These are phyloP conservation scores for Rhagophthalmus giganteus DNA, from an alignment of 2,888 invertebrate genomes.

Conservation along the genomic window DNA sequence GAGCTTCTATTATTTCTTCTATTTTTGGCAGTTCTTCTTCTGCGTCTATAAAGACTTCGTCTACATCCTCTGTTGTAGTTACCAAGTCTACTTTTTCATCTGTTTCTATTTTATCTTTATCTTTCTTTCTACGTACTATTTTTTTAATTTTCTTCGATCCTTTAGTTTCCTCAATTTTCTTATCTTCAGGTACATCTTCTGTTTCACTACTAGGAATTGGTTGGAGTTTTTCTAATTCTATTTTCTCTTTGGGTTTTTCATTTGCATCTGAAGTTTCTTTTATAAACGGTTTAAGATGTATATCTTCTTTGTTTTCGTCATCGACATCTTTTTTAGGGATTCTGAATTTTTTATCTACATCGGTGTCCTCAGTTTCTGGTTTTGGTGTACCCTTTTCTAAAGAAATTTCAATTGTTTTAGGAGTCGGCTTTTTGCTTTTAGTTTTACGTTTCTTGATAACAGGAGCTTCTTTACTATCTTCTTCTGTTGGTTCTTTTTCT, in stretches of 20 bases:
- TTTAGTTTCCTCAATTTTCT: slow-evolving; percentile 20
- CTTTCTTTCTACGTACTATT: slow-evolving; percentile 32
- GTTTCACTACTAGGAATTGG: slow-evolving; percentile 39
- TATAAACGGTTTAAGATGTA: slow-evolving; percentile 50
- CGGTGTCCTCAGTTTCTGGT: slow-evolving; percentile 51
- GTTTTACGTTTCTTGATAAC: slow-evolving; percentile 35
- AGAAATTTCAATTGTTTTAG: slow-evolving; percentile 48
- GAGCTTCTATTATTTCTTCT: slow-evolving; percentile 12
- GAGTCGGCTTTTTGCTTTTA: slow-evolving; percentile 47
- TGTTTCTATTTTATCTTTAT: slow-evolving; percentile 23
- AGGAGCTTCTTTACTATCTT: slow-evolving; percentile 38
- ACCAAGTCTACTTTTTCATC: slow-evolving; percentile 28
- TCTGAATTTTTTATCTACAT: slow-evolving; percentile 54
- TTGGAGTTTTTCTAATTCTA: slow-evolving; percentile 32
- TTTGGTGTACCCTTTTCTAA: slow-evolving; percentile 46
- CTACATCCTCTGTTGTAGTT: slow-evolving; percentile 42
- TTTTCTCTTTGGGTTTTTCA: slow-evolving; percentile 37
- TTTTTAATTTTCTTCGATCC: slow-evolving; percentile 27
- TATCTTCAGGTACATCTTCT: slow-evolving; percentile 36
- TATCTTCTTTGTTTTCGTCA: slow-evolving; percentile 49
- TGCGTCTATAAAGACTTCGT: slow-evolving; percentile 22
- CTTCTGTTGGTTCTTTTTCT: slow-evolving; percentile 38
- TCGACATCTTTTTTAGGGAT: slow-evolving; percentile 41
- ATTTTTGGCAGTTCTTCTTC: slow-evolving; percentile 20
- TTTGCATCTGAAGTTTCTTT: slow-evolving; percentile 53